Base-by-base conservation (phyloP, 2,113 vertebrate species). In the Podiceps cristatus region DNA sequence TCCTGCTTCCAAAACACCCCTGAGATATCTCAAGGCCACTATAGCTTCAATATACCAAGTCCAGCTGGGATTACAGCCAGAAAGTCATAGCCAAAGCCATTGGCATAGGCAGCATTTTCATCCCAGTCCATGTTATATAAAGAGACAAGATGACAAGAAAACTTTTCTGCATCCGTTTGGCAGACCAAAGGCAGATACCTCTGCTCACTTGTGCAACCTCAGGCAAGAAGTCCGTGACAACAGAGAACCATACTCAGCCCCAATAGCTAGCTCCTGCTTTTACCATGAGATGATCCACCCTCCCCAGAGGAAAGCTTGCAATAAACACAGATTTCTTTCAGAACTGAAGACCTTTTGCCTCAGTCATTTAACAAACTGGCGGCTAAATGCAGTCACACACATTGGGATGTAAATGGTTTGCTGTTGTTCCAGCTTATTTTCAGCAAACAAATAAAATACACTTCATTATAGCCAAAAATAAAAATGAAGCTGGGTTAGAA, bases 391-490 rank as follows among this genome's bases (percentile, higher is more conserved):
- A 33, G 45, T 55, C 75, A 55, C 78, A 60, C 67, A 42, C 69
- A 4, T 18, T 5, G 29, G n/a, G 45, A 20, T 37, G 18, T 23
- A 60, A 82, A 31, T 47, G 11, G 15, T 29, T 80, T 20, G 73
- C 8, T 52, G 15, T 42, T 86, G 10, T 64, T 55, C 37, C 31
- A 52, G 69, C 27, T n/a, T 27, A 29, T 90, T 84, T 94, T 74
- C 93, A 59, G 88, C 44, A 90, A 47, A 88, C 62, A 66, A 73
- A 31, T 50, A 82, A 94, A 85, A 53, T 11, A 42, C 18, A 83
- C 2, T 47, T 82, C 44, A 45, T 88, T 86, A 64, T 13, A 76
- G 76, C 73, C 42, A 12, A 72, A 66, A 80, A 86, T n/a, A 18
- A 84, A 92, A 86, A 58, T 18, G 44, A 52, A 93, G 72, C 45